Evolutionary conservation across 2,797 vertebrate species (phyloP), one percentile per base, ranked within the genome.

Genomic region (Avahi laniger): DNA sequence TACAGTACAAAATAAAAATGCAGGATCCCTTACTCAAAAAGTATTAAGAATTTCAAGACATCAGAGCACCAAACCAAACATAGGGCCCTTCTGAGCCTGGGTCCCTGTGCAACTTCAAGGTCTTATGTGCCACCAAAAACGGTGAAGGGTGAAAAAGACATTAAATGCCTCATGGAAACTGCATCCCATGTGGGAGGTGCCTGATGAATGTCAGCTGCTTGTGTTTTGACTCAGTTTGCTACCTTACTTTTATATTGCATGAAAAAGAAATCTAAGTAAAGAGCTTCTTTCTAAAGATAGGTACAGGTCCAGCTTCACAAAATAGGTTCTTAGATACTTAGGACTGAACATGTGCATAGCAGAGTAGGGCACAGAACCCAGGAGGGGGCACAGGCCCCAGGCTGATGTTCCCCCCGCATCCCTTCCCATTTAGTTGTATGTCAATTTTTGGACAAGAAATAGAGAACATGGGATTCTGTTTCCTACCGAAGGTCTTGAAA

Each of bases 401-500:
- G 69, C 38, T 33, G 2, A n/a, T 35, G 20, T 2, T 7, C 30
- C 61, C 43, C n/a, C 38, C 5, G 7, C 11, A 26, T 61, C 43
- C 26, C 33, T 13, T 65, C 22, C 10, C 46, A 15, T 75, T 73
- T 30, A 20, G 70, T 8, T 33, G 2, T 14, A 17, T 82, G 93
- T 83, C 92, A 91, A 2, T 63, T 96, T 97, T 94, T 69, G 85
- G 69, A 96, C 92, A 88, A 95, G 69, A 20, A 91, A 97, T 67
- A 50, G 67, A 95, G 93, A 83, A 86, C 0, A 0, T 0, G 1
- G 91, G 85, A 91, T 93, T 91, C 72, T 75, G 69, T 96, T 97
- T 97, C 89, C 89, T 93, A 92, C 95, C 8, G 1, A 80, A 95
- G 61, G 88, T 86, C 84, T 96, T 54, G 90, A 96, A 96, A 92